These are phyloP conservation scores for Diadumene lineata DNA, from an alignment of 92 coral and sea anemone genomes.

Conservation along the genomic window DNA sequence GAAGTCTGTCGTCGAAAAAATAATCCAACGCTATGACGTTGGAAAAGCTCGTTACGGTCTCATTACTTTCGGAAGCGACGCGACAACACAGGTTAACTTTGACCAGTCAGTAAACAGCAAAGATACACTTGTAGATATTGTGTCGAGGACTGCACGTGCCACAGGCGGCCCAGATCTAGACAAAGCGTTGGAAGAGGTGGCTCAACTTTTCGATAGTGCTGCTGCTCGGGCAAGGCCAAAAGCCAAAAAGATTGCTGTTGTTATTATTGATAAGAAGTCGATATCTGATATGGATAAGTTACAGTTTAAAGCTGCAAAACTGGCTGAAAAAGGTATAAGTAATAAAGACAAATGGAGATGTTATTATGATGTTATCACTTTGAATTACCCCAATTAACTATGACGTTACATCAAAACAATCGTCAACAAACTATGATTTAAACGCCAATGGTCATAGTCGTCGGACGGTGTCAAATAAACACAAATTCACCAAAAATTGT, in stretches of 20 bases:
- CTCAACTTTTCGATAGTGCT: slow-evolving; percentile 40
- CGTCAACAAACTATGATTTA: too few relatives aligned
- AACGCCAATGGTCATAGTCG: too few relatives aligned
- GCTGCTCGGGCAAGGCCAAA: slow-evolving; percentile 50
- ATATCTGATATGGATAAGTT: slow-evolving; percentile 40
- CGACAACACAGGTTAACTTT: slow-evolving; percentile 50
- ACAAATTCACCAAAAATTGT: too few relatives aligned
- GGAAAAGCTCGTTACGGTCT: slow-evolving; percentile 64
- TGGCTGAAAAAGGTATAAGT: slow-evolving; percentile 28
- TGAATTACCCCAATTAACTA: too few relatives aligned
- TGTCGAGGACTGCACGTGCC: slow-evolving; percentile 35
- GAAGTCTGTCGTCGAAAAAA: slow-evolving; percentile 53
- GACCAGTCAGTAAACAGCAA: slow-evolving; percentile 17
- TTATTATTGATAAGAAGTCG: slow-evolving; percentile 68
- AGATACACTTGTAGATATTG: background rate
- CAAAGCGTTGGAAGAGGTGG: slow-evolving; percentile 55
- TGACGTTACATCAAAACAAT: too few relatives aligned
- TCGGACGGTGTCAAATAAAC: too few relatives aligned
- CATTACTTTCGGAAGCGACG: slow-evolving; percentile 54
- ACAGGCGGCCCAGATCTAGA: slow-evolving; percentile 61
- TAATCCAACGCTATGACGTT: slow-evolving; percentile 56
- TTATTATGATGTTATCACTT: background rate
- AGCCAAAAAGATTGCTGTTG: slow-evolving; percentile 69
- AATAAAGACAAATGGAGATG: too few relatives aligned
- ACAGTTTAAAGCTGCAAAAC: slow-evolving; percentile 35